Percentiles rank a stretch among this genome's conserved stretches.
Evolutionary conservation across 2,888 invertebrate species (phyloP).

Genomic region (Phengaris alcon): DNA sequence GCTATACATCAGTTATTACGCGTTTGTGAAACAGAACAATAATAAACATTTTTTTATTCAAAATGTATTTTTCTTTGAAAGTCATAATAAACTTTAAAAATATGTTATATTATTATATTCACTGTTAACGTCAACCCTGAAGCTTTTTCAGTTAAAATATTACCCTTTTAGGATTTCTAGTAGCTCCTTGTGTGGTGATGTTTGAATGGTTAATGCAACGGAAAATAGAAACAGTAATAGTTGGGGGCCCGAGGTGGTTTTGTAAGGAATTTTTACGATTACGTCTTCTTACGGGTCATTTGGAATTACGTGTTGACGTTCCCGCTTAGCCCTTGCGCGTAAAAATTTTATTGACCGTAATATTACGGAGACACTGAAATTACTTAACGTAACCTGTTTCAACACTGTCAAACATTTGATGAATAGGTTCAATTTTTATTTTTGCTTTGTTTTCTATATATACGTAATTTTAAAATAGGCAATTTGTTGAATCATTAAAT

Average conservation of each 20-base stretch:
- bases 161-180: constrained; percentile 70
- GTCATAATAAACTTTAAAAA: too few species aligned
- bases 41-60: too few species aligned
- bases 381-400: constrained; percentile 10
- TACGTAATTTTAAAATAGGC: too few species aligned
- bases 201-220: constrained; percentile 39
- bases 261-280: constrained; percentile 28
- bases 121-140: neutral
- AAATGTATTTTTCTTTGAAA: too few species aligned
- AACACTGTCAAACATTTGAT: neutral
- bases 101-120: too few species aligned
- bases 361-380: constrained; percentile 2
- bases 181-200: constrained; percentile 52
- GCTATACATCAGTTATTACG: too few species aligned
- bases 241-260: constrained; percentile 23
- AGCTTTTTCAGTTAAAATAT: constrained; percentile 67
- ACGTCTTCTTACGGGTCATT: constrained; percentile 13
- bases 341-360: constrained; percentile 21
- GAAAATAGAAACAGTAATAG: constrained; percentile 33
- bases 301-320: constrained; percentile 24
- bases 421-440: neutral
- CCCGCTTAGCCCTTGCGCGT: constrained; percentile 16
- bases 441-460: neutral
- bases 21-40: too few species aligned
- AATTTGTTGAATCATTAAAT: too few species aligned